A percentile compares a stretch with the other conserved stretches of the same genome.
phyloP scores from a whole-genome alignment of 2,797 vertebrate species.

The Neoniphon sammara region DNA sequence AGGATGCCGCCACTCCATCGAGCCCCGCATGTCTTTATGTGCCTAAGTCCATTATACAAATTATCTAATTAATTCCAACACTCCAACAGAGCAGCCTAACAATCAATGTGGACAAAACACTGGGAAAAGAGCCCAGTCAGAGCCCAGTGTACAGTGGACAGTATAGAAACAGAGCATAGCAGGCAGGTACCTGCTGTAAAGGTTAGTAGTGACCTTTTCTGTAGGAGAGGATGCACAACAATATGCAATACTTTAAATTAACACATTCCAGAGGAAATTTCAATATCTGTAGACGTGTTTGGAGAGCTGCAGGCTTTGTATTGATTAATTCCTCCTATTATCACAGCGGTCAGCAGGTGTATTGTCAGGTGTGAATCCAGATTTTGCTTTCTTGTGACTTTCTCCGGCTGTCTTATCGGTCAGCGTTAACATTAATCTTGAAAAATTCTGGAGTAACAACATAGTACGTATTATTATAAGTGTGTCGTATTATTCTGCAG shows the following conservation, averaged over 20 bases:
- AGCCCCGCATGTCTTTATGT: slow-evolving; percentile 66
- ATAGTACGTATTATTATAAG: slow-evolving; percentile 51
- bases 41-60: slow-evolving; percentile 81
- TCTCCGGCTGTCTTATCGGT: slow-evolving; percentile 55
- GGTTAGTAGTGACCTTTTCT: slow-evolving; percentile 22
- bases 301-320: background rate
- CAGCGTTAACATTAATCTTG: slow-evolving; percentile 59
- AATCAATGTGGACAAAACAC: slow-evolving; percentile 67
- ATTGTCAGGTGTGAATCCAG: slow-evolving; percentile 32
- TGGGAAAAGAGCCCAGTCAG: slow-evolving; percentile 26
- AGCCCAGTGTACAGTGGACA: slow-evolving; percentile 21
- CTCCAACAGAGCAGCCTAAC: slow-evolving; percentile 65
- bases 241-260: background rate
- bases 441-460: slow-evolving; percentile 56
- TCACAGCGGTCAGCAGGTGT: slow-evolving; percentile 12
- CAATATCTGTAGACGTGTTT: background rate
- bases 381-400: slow-evolving; percentile 40
- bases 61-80: slow-evolving; percentile 83
- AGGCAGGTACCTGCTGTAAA: slow-evolving; percentile 43
- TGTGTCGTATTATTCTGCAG: slow-evolving; percentile 44
- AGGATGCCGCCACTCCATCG: slow-evolving; percentile 72
- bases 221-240: background rate
- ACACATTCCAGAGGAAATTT: background rate
- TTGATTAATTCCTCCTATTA: slow-evolving; percentile 18
- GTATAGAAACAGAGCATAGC: slow-evolving; percentile 10